These are phyloP conservation scores for Sinocyclocheilus anophthalmus DNA, from an alignment of 2,113 vertebrate species.

Conservation along the genomic window DNA sequence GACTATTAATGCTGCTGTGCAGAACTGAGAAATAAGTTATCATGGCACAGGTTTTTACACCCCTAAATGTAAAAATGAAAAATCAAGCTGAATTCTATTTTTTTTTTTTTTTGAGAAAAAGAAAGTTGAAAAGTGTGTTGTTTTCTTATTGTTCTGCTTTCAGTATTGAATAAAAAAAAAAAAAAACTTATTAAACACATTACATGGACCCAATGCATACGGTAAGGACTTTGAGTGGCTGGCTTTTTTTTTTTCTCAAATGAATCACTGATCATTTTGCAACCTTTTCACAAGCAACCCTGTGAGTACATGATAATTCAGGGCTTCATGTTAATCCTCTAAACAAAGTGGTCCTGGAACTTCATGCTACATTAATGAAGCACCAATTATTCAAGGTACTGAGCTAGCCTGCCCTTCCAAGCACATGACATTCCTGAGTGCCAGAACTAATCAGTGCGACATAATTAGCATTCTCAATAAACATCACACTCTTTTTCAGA, in stretches of 20 bases:
- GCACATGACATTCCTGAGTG: neutral
- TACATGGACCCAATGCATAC: neutral
- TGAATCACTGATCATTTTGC: neutral
- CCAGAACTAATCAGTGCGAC: neutral
- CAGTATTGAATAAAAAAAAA: no score
- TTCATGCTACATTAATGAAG: constrained; percentile 2
- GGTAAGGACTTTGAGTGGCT: neutral
- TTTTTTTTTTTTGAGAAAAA: no score
- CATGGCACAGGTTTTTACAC: no score
- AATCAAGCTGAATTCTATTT: no score
- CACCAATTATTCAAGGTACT: neutral
- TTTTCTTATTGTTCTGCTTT: no score
- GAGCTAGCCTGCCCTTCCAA: neutral
- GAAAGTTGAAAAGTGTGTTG: no score
- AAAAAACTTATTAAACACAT: no score
- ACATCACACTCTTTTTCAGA: neutral
- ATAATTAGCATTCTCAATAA: neutral
- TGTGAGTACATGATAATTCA: neutral
- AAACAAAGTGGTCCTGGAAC: neutral
- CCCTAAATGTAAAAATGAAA: no score
- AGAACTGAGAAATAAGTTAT: no score
- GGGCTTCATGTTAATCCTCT: neutral
- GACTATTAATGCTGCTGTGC: no score
- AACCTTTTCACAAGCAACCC: neutral
- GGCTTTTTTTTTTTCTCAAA: neutral